Evolutionary conservation across 2,888 invertebrate genomes (phyloP).

Genomic region (Chelonus formosanus): DNA sequence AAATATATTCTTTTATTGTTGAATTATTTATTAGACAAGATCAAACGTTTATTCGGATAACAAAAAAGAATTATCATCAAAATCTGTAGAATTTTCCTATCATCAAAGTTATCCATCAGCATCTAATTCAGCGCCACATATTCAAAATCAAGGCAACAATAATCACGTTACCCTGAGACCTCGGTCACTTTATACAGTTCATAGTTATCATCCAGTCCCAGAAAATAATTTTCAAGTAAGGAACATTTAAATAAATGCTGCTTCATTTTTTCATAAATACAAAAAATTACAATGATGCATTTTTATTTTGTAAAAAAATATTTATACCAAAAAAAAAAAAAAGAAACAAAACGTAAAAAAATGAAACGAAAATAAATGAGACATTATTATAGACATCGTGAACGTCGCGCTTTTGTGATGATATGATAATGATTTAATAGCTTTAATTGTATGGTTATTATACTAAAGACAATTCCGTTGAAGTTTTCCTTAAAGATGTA

Average conservation of each 20-base stretch:
- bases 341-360: neutral
- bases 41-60: constrained; percentile 32
- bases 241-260: too few relatives aligned
- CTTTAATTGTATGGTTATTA: neutral
- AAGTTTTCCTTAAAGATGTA: too few relatives aligned
- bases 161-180: constrained; percentile 65
- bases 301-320: neutral
- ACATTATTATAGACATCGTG: too few relatives aligned
- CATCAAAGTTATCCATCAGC: constrained; percentile 30
- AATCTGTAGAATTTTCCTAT: neutral
- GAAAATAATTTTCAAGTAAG: constrained; percentile 55
- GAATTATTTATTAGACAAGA: constrained; percentile 41
- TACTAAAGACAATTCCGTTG: too few relatives aligned
- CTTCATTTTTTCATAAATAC: too few relatives aligned
- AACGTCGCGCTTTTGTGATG: neutral
- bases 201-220: constrained; percentile 67
- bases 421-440: neutral
- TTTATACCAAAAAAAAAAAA: neutral
- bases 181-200: constrained; percentile 75
- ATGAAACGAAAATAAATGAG: too few relatives aligned
- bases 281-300: too few relatives aligned
- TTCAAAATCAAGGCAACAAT: constrained; percentile 24
- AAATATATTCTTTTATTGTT: neutral
- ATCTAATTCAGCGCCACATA: constrained; percentile 38
- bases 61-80: constrained; percentile 17